Evolutionary conservation across 2,888 invertebrate genomes (phyloP).

Genomic region (Cosmorhoe ocellata): DNA sequence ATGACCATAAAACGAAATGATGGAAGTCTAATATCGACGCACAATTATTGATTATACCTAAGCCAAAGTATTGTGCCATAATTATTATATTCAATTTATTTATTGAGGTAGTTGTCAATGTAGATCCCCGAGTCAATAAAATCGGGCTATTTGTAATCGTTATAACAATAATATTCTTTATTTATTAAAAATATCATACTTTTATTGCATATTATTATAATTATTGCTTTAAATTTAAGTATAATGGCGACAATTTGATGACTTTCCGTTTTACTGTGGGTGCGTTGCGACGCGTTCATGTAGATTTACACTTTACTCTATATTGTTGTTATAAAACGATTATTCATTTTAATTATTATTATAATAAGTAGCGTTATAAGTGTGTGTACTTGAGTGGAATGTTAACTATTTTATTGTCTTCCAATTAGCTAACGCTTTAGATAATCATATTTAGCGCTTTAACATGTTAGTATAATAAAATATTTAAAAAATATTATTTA

Average conservation of each 20-base stretch:
- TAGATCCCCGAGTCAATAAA: conserved; percentile 29
- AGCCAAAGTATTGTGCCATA: conserved; percentile 39
- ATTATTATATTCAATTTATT: conserved; percentile 26
- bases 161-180: conserved; percentile 13
- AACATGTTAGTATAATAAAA: conserved; percentile 3
- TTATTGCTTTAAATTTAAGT: conserved; percentile 29
- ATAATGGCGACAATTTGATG: conserved; percentile 51
- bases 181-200: conserved; percentile 10
- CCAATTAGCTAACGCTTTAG: conserved; percentile 57
- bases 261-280: conserved; percentile 59
- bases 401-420: conserved; percentile 64
- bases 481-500: conserved; percentile 4
- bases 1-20: conserved; percentile 13
- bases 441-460: conserved; percentile 31
- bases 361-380: conserved; percentile 23
- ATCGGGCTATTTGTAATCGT: conserved; percentile 26
- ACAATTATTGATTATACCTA: conserved; percentile 39
- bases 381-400: conserved; percentile 31
- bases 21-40: conserved; percentile 31
- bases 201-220: too few relatives aligned
- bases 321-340: conserved; percentile 50
- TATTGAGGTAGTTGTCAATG: conserved; percentile 18
- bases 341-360: conserved; percentile 22
- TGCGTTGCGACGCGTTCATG: conserved; percentile 78
- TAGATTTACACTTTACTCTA: conserved; percentile 65